Evolutionary conservation across 1,140 invertebrate species (phyloP).

Genomic region (Gonatopus flavifemur): DNA sequence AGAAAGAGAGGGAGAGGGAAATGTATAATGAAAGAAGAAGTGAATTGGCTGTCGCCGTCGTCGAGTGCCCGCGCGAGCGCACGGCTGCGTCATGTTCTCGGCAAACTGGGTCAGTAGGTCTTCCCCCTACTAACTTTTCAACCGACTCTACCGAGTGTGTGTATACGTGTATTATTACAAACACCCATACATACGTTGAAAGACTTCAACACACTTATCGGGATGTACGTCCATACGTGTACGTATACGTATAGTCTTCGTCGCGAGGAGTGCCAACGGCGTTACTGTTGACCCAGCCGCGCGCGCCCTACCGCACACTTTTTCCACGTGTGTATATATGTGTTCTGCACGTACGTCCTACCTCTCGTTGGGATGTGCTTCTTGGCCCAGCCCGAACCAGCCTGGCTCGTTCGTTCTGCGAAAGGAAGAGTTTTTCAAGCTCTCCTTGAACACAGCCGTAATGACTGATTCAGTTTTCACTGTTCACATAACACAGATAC

Average conservation of each 20-base stretch:
- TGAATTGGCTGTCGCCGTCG: too few species aligned
- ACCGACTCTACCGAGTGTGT: not conserved
- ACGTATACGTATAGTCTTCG: conserved; percentile 28
- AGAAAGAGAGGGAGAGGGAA: conserved; percentile 25
- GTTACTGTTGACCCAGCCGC: conserved; percentile 56
- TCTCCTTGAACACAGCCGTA: too few species aligned
- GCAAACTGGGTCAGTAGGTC: conserved; percentile 58
- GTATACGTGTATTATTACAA: conserved; percentile 22
- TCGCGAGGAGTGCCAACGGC: conserved; percentile 55
- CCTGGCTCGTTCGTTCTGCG: too few species aligned
- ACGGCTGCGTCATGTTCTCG: conserved; percentile 57
- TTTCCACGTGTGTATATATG: not conserved
- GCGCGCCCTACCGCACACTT: conserved; percentile 19
- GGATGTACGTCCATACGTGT: conserved; percentile 27
- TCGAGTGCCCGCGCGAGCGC: not conserved
- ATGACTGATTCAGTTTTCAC: too few species aligned
- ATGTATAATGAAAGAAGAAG: too few species aligned
- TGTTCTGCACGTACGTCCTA: not conserved
- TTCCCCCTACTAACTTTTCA: conserved; percentile 50
- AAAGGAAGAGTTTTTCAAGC: too few species aligned
- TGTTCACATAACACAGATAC: too few species aligned
- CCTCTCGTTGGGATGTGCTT: too few species aligned
- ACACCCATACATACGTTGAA: too few species aligned
- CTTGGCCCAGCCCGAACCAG: too few species aligned
- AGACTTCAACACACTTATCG: too few species aligned